Percentiles rank a stretch among this genome's conserved stretches.
Conservation (phyloP, 2,113 vertebrate genomes). For the Lepus timidus region DNA sequence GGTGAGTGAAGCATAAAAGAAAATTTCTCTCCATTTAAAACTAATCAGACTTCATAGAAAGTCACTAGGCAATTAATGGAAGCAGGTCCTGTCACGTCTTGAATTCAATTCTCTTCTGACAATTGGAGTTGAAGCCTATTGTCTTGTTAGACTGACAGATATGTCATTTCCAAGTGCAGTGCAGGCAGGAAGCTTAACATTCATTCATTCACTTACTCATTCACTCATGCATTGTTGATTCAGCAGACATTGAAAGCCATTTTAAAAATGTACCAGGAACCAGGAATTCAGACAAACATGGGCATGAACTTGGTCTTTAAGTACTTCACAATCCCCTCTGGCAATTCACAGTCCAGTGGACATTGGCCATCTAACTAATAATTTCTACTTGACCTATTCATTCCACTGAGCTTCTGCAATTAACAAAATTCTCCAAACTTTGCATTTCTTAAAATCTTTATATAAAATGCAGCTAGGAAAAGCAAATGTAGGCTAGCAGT, state of each 20-base stretch:
- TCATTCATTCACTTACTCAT: background rate
- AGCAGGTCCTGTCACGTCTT: background rate
- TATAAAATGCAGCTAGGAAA: background rate
- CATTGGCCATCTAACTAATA: background rate
- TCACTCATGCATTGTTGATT: background rate
- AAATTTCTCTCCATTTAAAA: background rate
- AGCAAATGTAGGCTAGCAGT: background rate
- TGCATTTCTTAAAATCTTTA: background rate
- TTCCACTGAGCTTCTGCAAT: conserved; percentile 20
- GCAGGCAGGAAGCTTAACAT: background rate
- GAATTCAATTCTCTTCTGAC: background rate
- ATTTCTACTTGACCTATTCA: background rate
- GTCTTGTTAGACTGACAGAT: background rate
- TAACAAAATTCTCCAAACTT: background rate
- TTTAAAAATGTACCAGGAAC: background rate
- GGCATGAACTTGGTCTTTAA: conserved; percentile 16
- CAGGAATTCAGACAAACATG: conserved; percentile 36
- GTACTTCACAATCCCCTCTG: background rate
- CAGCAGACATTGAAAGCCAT: background rate
- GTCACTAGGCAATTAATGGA: background rate
- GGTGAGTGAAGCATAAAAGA: background rate
- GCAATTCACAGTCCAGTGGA: background rate
- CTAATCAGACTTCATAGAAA: background rate
- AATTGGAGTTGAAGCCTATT: background rate
- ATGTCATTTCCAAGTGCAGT: background rate